These are phyloP conservation scores for Phalacrocorax pelagicus DNA, from an alignment of 2,113 vertebrate genomes.

Conservation along the genomic window DNA sequence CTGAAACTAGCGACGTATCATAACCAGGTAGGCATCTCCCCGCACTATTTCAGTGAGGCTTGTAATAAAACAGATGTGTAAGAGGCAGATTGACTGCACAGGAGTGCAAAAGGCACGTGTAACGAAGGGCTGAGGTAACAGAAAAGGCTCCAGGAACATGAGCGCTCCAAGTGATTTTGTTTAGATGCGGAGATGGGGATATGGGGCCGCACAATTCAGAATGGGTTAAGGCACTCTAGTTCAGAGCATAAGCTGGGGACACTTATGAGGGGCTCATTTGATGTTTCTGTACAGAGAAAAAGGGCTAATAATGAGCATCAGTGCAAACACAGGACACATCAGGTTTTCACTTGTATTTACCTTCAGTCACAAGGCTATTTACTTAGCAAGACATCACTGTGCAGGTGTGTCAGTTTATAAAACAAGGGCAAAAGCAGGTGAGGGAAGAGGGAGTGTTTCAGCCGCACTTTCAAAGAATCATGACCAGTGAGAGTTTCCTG, in stretches of 20 bases:
- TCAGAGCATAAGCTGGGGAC: not conserved
- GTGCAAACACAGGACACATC: not conserved
- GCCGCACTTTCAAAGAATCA: not conserved
- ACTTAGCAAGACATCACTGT: not conserved
- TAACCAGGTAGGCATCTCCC: accelerated
- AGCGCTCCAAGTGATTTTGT: not conserved
- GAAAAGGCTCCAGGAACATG: not conserved
- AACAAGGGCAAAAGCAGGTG: not conserved
- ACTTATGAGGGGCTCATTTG: not conserved
- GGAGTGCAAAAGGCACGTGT: not conserved
- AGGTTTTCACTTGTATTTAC: not conserved
- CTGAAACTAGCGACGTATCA: not conserved
- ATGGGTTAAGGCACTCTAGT: not conserved
- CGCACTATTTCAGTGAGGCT: not conserved
- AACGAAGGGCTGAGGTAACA: not conserved
- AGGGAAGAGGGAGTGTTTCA: not conserved
- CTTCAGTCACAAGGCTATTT: not conserved
- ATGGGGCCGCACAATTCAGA: not conserved
- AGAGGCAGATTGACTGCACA: not conserved
- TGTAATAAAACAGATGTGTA: too few relatives aligned
- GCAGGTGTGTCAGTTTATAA: not conserved
- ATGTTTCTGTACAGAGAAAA: not conserved
- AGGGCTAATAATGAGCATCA: too few relatives aligned
- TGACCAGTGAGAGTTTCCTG: not conserved
- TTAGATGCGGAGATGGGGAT: not conserved